Evolutionary conservation across 2,888 invertebrate genomes (phyloP), one percentile per base, ranked within the genome.

Genomic region (Idaea straminata): DNA sequence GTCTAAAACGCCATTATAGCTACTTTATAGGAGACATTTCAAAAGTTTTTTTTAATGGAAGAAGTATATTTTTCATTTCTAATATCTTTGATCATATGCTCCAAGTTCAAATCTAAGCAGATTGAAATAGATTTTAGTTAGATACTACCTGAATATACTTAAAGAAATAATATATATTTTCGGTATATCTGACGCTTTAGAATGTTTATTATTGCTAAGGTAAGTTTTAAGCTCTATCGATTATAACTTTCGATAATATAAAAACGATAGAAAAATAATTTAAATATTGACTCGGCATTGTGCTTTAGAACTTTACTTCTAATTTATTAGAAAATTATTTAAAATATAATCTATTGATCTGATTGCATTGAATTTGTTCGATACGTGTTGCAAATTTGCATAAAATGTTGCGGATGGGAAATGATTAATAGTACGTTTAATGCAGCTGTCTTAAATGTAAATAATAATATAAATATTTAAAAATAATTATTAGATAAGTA

Each of bases 291-390:
- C 13, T 47, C 47, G 13, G 7, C 13, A 13, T 47, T 13, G 7
- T 47, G 47, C 47, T 47, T 7, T 47, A 7, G 47, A 47, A 47
- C 47, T 47, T 47, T 47, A 47, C 10, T 13, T 13, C 10, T 34
- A 34, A 89, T 90, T 85, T 83, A 91, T 90, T 70, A 70, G 68
- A 72, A 69, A 86, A 89, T 87, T 89, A 90, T 91, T 85, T 80
- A 86, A 87, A 88, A 86, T 67, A 63, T 66, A 67, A 66, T 25
- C 75, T 79, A 86, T 86, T 83, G 87, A 85, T 85, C 82, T 67
- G 79, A 77, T 82, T 83, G 76, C 75, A 77, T 85, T n/a, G n/a
- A n/a, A n/a, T 84, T 83, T 84, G 85, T 81, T 83, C 74, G 72
- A 75, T 47, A 13, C 47, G 77, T 76, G 74, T 72, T 69, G 62